Evolutionary conservation across 2,113 vertebrate species (phyloP).

Genomic region (Haemorhous mexicanus): DNA sequence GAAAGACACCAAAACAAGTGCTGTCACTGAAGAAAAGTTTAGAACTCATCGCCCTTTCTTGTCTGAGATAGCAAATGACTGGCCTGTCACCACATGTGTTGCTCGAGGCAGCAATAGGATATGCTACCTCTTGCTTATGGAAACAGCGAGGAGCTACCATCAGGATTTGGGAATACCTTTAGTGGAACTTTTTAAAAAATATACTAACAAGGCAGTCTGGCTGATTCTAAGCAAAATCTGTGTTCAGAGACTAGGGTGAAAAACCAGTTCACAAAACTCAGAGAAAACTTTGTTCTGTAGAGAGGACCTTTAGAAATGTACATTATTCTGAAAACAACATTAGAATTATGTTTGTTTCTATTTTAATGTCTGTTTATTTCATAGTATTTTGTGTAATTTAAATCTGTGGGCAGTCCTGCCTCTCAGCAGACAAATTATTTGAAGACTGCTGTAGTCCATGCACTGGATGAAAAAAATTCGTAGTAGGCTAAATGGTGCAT

Average conservation of each 20-base stretch:
- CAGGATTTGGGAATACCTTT: not conserved
- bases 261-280: not conserved
- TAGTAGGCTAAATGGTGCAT: not conserved
- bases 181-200: not conserved
- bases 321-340: not conserved
- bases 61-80: conserved; percentile 14
- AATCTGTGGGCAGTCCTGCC: not conserved
- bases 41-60: conserved; percentile 1
- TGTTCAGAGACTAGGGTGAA: not conserved
- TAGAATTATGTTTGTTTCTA: not conserved
- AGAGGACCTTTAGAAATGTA: not conserved
- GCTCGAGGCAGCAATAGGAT: not conserved
- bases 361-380: not conserved
- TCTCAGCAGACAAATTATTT: not conserved
- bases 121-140: not conserved
- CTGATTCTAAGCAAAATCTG: not conserved
- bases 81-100: conserved; percentile 14
- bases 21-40: not conserved
- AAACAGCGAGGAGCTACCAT: not conserved
- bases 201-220: not conserved
- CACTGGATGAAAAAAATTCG: not conserved
- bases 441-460: not conserved
- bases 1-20: not conserved
- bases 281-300: not conserved
- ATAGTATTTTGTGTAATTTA: not conserved